Base-by-base conservation (phyloP, 2,113 vertebrate species). In the Glaucomys volans region DNA sequence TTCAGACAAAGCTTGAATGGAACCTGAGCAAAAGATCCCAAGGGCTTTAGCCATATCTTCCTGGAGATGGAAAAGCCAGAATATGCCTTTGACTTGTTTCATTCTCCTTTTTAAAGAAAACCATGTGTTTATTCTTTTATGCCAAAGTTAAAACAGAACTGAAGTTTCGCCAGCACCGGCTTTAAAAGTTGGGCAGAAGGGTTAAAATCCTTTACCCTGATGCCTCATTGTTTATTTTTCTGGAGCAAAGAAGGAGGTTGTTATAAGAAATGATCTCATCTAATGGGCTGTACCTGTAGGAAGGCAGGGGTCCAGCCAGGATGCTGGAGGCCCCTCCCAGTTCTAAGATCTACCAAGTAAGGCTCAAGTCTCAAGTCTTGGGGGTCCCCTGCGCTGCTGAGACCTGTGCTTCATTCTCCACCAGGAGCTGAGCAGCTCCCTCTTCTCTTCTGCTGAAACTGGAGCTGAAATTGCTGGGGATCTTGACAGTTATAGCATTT, bases 131-230 rank as follows among this genome's bases (percentile, higher is more conserved):
- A 20, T 20, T 90, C 47, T 85, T 75, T 59, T 22, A 54, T 69
- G 96, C 97, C 97, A 97, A 87, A 96, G 96, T 85, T 92, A 76
- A 91, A 72, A 94, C 87, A 87, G 94, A 91, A 40, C 94, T 80
- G 92, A 90, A n/a, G 62, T 35, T 66, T 47, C 8, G 22, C 96
- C 95, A 77, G 92, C 44, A 74, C 67, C 26, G 74, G 81, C 87
- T 96, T 87, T 32, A 52, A 69, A 72, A 59, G 74, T 30, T 82
- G 72, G 85, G 52, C 85, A 81, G 77, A 54, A 84, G 66, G 76
- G 90, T 90, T 79, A 87, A 92, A 52, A 81, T 62, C 64, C n/a
- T 50, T 71, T 40, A 42, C 86, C 88, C 75, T 2, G 42, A 13
- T 42, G 92, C 84, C 87, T 87, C 87, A 35, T 76, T 90, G 54